These are phyloP conservation scores for Platichthys stellatus DNA, from an alignment of 2,113 vertebrate species.

Conservation along the genomic window DNA sequence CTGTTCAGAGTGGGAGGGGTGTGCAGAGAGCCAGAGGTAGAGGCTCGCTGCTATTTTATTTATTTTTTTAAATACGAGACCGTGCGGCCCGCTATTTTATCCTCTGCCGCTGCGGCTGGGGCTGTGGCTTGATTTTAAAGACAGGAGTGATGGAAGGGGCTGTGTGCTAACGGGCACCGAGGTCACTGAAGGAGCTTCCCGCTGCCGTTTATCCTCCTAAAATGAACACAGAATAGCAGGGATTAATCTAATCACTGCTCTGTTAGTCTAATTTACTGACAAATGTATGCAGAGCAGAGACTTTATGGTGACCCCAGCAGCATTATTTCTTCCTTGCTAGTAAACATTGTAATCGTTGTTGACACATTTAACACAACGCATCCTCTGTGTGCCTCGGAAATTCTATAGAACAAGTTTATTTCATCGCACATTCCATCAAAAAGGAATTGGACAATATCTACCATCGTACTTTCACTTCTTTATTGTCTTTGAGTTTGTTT, in stretches of 20 bases:
- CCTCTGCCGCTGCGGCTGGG: conserved; percentile 46
- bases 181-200: conserved; percentile 72
- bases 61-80: conserved; percentile 67
- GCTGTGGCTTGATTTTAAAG: conserved; percentile 73
- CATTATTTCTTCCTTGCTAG: conserved; percentile 18
- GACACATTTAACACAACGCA: conserved; percentile 14
- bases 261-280: conserved; percentile 53
- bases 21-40: conserved; percentile 60
- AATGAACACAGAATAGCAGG: conserved; percentile 59
- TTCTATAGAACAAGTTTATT: neutral
- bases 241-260: conserved; percentile 60
- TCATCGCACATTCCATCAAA: neutral
- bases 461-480: conserved; percentile 10
- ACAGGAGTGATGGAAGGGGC: conserved; percentile 70
- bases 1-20: conserved; percentile 78
- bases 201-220: conserved; percentile 57
- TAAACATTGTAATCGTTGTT: conserved; percentile 29
- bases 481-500: conserved; percentile 15
- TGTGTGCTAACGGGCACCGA: conserved; percentile 70
- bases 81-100: conserved; percentile 67
- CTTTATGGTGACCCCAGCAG: conserved; percentile 18
- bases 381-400: neutral
- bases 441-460: conserved; percentile 6
- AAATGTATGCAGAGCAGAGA: conserved; percentile 55
- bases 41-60: conserved; percentile 41